Evolutionary conservation across 2,888 invertebrate species (phyloP).

Genomic region (Exephanes ischioxanthus): DNA sequence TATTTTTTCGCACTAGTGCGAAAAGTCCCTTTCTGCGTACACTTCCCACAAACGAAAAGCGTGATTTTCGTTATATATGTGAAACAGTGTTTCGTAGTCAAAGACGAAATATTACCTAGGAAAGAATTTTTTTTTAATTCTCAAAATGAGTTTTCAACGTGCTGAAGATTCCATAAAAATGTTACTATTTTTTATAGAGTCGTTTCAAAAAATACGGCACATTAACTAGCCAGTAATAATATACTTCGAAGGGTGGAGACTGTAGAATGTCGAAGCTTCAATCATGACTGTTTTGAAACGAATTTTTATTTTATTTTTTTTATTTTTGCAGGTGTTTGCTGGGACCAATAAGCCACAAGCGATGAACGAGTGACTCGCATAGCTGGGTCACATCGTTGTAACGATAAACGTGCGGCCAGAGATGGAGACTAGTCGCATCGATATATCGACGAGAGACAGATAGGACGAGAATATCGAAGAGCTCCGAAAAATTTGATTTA

Average conservation of each 20-base stretch:
- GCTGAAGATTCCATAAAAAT: too few species aligned
- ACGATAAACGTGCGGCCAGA: constrained; percentile 22
- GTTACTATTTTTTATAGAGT: too few species aligned
- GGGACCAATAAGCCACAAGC: constrained; percentile 51
- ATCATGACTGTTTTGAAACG: not conserved
- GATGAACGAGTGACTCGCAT: constrained; percentile 29
- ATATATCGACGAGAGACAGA: constrained; percentile 65
- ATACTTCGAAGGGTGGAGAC: not conserved
- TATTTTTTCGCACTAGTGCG: too few species aligned
- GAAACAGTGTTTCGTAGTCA: too few species aligned
- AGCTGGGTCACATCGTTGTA: not conserved
- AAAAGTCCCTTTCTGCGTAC: too few species aligned
- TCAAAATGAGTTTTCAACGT: too few species aligned
- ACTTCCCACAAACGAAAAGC: too few species aligned
- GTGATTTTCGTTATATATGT: too few species aligned
- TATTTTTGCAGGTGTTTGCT: constrained; percentile 47
- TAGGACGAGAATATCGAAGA: constrained; percentile 56
- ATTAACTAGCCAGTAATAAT: not conserved
- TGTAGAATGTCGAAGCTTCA: not conserved
- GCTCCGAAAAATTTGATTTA: constrained; percentile 28
- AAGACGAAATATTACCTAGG: too few species aligned
- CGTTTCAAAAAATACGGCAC: not conserved
- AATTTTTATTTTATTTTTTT: not conserved
- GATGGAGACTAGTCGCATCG: constrained; percentile 67
- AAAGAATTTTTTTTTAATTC: too few species aligned